Evolutionary conservation across 2,113 vertebrate genomes (phyloP), one percentile per base, ranked within the genome.

Genomic region (Hypocryptadius cinnamomeus): DNA sequence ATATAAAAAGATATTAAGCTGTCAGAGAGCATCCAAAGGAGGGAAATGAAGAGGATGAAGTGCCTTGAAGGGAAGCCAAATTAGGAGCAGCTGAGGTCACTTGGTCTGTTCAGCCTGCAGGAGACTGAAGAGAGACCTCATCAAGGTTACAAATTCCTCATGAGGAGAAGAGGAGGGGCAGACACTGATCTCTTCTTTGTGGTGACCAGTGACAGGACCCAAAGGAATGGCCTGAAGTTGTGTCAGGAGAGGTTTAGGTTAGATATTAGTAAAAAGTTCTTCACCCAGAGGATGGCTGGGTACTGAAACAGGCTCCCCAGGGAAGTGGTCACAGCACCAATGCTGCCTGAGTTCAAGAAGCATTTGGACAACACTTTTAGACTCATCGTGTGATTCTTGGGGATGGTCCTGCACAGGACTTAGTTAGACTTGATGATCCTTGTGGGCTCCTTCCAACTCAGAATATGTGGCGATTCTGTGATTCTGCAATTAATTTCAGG

Each of bases 51-150:
- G 53, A 40, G 33, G 54, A 15, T 33, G 39, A 79, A 54, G 8
- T 11, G 28, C 15, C 10, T 39, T 20, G n/a, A 47, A 10, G 13
- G 3, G 56, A 47, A 63, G 40, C 6, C 0, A 1, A 1, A 17
- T 30, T 24, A 70, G 24, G 5, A 69, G 8, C 3, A 11, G 15
- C 12, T 45, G n/a, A 69, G n/a, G 19, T 61, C n/a, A 47, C 23
- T 39, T 54, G 39, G 19, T 54, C n/a, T 54, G 23, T 21, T 69
- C n/a, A 63, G 23, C 24, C 65, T n/a, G 8, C 10, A 79, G 30
- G 20, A 48, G n/a, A 61, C 6, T 47, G 20, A 54, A 5, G 5
- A 1, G 3, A 39, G 8, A 39, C 5, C 15, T 54, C 28, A 70
- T 6, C 2, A 2, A 5, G 2, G 19, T 39, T 30, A 8, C n/a